A percentile compares a stretch with the other conserved stretches of the same genome.
These are phyloP conservation scores for Porites lobata DNA, from an alignment of 92 coral and sea anemone genomes.

Conservation along the genomic window DNA sequence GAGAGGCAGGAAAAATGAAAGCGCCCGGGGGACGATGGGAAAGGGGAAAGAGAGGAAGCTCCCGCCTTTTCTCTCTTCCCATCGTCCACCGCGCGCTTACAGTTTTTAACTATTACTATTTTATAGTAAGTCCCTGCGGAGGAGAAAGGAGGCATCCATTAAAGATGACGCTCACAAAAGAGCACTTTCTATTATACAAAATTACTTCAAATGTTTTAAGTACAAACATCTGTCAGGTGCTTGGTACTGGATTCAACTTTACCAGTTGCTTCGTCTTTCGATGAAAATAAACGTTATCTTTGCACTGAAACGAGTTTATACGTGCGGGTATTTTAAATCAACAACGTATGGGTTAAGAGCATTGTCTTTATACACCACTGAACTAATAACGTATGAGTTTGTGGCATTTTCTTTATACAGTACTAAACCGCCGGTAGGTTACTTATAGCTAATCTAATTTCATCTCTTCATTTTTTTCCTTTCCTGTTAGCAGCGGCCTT, in stretches of 20 bases:
- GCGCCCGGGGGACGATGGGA: too few relatives aligned
- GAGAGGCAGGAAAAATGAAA: too few relatives aligned
- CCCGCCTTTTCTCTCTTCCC: too few relatives aligned
- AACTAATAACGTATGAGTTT: neutral
- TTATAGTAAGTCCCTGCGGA: too few relatives aligned
- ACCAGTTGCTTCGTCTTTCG: neutral
- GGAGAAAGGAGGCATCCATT: neutral
- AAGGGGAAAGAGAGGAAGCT: too few relatives aligned
- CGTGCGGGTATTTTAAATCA: neutral
- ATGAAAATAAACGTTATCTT: neutral
- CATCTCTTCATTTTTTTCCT: neutral
- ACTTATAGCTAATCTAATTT: too few relatives aligned
- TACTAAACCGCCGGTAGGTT: too few relatives aligned
- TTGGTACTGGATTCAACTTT: neutral
- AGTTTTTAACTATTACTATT: too few relatives aligned
- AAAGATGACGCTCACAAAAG: neutral
- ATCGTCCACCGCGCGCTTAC: too few relatives aligned
- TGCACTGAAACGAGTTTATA: neutral
- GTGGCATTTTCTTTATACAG: too few relatives aligned
- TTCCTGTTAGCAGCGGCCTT: slow-evolving; percentile 28
- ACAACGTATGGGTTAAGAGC: neutral
- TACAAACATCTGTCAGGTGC: neutral
- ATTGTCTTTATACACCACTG: neutral
- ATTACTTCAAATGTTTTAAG: neutral
- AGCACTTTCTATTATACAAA: neutral